Conservation (phyloP, 2,888 invertebrate species). For the Yponomeuta plumbellus region DNA sequence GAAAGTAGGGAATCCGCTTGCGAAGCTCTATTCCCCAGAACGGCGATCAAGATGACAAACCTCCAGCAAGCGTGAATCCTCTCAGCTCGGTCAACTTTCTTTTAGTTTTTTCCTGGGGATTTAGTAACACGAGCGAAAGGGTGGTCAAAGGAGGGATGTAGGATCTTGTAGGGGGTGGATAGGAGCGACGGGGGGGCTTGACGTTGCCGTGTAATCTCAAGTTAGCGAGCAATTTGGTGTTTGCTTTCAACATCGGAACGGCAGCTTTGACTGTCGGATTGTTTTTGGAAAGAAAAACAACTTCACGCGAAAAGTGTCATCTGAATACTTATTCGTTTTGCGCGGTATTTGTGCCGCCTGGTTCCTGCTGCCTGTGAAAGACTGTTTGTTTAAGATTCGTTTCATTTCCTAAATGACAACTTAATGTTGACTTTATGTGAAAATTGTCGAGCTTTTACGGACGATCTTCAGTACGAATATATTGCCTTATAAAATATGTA, state of each 20-base stretch:
- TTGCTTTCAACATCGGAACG: constrained; percentile 48
- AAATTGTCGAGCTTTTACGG: too few relatives aligned
- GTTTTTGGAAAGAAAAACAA: constrained; percentile 25
- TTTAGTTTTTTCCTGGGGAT: constrained; percentile 42
- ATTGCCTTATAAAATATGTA: neutral
- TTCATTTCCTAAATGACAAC: neutral
- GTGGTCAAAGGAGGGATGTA: constrained; percentile 28
- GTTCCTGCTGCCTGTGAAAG: neutral
- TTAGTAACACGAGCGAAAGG: constrained; percentile 36
- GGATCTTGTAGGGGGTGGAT: constrained; percentile 23
- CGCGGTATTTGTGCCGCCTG: neutral
- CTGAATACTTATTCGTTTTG: constrained; percentile 1
- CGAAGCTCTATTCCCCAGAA: constrained; percentile 3
- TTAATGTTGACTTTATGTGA: too few relatives aligned
- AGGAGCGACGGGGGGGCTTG: constrained; percentile 20
- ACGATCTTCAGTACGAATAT: neutral
- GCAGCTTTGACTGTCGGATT: constrained; percentile 50
- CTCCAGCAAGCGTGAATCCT: constrained; percentile 27
- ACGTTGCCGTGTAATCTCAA: constrained; percentile 41
- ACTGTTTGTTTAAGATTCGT: neutral
- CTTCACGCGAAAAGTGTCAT: constrained; percentile 6
- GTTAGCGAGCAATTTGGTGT: constrained; percentile 67
- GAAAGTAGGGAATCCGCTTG: neutral
- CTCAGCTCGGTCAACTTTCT: constrained; percentile 40
- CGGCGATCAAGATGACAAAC: constrained; percentile 36